Percentiles rank a stretch among this genome's conserved stretches.
Conservation (phyloP, 2,113 vertebrate genomes). For the Isichthys henryi region DNA sequence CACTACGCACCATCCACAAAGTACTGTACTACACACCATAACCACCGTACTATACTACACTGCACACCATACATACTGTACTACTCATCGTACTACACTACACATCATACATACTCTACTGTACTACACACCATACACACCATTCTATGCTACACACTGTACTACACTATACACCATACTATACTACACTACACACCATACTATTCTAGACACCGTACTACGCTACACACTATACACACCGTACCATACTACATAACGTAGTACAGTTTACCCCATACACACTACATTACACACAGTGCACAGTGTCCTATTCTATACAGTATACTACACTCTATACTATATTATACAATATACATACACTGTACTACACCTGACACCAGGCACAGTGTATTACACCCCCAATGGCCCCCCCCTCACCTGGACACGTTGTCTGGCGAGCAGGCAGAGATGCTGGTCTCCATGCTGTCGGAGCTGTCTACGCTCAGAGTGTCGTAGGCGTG, state of each 20-base stretch:
- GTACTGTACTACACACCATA: neutral
- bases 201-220: neutral
- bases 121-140: neutral
- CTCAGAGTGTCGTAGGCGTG: slow-evolving; percentile 77
- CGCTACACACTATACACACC: neutral
- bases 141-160: neutral
- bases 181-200: neutral
- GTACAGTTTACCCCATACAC: neutral
- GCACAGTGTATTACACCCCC: neutral
- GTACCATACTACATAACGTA: neutral
- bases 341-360: neutral
- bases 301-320: neutral
- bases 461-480: slow-evolving; percentile 36
- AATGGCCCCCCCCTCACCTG: slow-evolving; percentile 57
- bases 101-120: neutral
- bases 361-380: neutral
- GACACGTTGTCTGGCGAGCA: slow-evolving; percentile 92
- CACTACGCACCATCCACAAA: neutral
- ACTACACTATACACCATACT: neutral
- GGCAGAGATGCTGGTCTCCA: slow-evolving; percentile 90
- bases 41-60: neutral
- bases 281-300: neutral
- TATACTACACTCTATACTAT: neutral
- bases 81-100: too few relatives aligned
- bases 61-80: too few relatives aligned